Evolutionary conservation across 2,888 invertebrate species (phyloP).

Genomic region (Torymus tubicola): DNA sequence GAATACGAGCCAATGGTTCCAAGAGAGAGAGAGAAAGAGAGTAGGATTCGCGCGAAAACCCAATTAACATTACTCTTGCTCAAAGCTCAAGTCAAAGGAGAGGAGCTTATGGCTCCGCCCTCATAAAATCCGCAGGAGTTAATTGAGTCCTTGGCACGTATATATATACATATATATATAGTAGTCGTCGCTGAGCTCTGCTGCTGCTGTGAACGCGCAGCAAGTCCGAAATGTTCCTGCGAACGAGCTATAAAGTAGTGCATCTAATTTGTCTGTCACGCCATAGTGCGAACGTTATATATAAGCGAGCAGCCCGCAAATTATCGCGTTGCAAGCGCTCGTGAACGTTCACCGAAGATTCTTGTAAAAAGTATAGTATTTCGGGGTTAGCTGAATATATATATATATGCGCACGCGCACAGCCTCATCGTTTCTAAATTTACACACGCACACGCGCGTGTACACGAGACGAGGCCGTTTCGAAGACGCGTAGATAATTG

Average conservation of each 20-base stretch:
- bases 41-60: constrained; percentile 50
- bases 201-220: background rate
- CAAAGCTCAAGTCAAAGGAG: constrained; percentile 15
- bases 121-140: constrained; percentile 62
- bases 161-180: too few species aligned
- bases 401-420: too few species aligned
- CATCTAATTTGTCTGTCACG: constrained; percentile 57
- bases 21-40: constrained; percentile 25
- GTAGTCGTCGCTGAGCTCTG: constrained; percentile 24
- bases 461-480: too few species aligned
- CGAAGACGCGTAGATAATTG: too few species aligned
- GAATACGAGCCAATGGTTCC: constrained; percentile 34
- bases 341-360: background rate
- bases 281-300: too few species aligned
- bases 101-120: constrained; percentile 47
- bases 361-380: constrained; percentile 28
- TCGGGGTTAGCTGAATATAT: background rate
- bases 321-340: constrained; percentile 36
- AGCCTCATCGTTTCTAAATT: background rate
- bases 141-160: constrained; percentile 65
- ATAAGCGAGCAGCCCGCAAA: constrained; percentile 35
- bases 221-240: constrained; percentile 43
- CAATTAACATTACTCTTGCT: constrained; percentile 60
- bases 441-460: too few species aligned
- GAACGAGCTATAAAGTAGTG: constrained; percentile 58